Percentiles rank a stretch among this genome's conserved stretches.
phyloP scores from a whole-genome alignment of 2,797 vertebrate species.

The Megalops cyprinoides region DNA sequence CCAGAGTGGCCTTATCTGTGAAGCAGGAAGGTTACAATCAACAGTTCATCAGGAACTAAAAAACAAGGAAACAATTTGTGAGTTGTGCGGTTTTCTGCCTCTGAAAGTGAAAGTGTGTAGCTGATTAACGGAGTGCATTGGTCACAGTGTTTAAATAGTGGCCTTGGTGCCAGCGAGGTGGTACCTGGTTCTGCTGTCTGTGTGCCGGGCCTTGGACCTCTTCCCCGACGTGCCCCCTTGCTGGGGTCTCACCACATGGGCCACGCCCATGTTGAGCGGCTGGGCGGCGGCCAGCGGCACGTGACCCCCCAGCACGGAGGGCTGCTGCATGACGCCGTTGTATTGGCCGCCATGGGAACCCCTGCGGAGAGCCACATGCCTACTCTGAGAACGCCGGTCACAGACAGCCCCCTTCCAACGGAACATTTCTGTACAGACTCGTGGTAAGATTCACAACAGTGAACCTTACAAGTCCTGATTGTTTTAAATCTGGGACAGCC shows the following conservation, averaged over 20 bases:
- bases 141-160: not conserved
- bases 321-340: slow-evolving; percentile 83
- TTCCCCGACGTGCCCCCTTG: slow-evolving; percentile 82
- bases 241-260: slow-evolving; percentile 78
- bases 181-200: slow-evolving; percentile 81
- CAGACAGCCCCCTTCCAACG: not conserved
- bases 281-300: slow-evolving; percentile 74
- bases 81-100: too few species aligned
- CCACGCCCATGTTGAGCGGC: slow-evolving; percentile 78
- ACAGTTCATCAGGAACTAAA: too few species aligned
- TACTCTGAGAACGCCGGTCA: not conserved
- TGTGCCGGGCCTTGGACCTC: slow-evolving; percentile 83
- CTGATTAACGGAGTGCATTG: not conserved
- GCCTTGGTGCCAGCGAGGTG: not conserved
- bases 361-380: slow-evolving; percentile 50
- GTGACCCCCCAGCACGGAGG: slow-evolving; percentile 81
- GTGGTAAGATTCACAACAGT: too few species aligned
- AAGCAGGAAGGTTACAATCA: not conserved
- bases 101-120: not conserved
- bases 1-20: not conserved
- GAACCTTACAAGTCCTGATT: not conserved
- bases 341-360: slow-evolving; percentile 89
- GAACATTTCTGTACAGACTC: not conserved
- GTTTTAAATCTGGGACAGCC: not conserved
- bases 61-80: too few species aligned